Evolutionary conservation across 2,113 vertebrate genomes (phyloP).

Genomic region (Eptesicus fuscus): DNA sequence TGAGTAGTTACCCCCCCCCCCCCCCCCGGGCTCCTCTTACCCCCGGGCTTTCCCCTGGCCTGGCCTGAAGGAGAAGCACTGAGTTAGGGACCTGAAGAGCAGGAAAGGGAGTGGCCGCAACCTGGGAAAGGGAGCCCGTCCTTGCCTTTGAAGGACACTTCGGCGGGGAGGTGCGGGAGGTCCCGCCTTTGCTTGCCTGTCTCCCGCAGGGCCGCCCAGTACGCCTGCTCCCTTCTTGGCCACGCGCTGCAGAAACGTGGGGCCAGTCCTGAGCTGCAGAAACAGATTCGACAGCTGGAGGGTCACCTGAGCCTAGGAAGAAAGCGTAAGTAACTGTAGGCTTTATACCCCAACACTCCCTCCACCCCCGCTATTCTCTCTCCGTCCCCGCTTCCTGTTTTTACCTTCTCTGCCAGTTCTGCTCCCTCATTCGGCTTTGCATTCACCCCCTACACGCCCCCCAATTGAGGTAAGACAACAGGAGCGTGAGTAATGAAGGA

Average conservation of each 20-base stretch:
- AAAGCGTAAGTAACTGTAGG: conserved; percentile 86
- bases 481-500: background rate
- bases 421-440: background rate
- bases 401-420: background rate
- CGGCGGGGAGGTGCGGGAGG: background rate
- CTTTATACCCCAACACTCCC: background rate
- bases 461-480: background rate
- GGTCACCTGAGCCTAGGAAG: conserved; percentile 90
- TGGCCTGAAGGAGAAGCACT: background rate
- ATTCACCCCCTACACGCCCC: background rate
- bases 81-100: background rate
- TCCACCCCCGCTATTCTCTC: background rate
- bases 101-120: background rate
- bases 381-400: background rate
- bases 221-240: conserved; percentile 88
- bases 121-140: background rate
- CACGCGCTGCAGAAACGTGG: conserved; percentile 85
- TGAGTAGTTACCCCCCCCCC: too few relatives aligned
- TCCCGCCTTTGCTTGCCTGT: background rate
- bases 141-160: background rate
- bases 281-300: conserved; percentile 87
- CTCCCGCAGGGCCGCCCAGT: conserved; percentile 90
- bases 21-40: background rate
- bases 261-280: conserved; percentile 73
- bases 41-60: background rate